phyloP scores from a whole-genome alignment of 2,113 vertebrate genomes.

The Falcunculus frontatus region DNA sequence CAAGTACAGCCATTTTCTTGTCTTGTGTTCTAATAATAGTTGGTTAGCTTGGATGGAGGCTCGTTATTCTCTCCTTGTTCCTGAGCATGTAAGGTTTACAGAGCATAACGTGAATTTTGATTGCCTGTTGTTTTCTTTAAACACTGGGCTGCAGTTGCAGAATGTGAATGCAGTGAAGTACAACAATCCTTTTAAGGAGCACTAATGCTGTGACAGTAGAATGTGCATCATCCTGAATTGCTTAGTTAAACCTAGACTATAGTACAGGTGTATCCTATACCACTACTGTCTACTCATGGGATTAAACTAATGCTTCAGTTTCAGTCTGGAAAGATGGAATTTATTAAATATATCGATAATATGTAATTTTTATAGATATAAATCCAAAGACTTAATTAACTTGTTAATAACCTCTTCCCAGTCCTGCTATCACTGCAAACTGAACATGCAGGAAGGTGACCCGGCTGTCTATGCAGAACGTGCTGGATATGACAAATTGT shows the following conservation, averaged over 20 bases:
- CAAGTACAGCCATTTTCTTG: neutral
- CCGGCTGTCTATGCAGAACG: conserved; percentile 93
- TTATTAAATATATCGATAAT: neutral
- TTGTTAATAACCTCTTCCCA: conserved; percentile 49
- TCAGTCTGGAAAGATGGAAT: neutral
- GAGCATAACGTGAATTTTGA: neutral
- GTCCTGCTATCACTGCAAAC: conserved; percentile 86
- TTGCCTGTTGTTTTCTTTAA: neutral
- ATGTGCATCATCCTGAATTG: neutral
- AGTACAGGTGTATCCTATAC: neutral
- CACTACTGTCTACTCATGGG: neutral
- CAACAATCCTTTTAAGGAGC: neutral
- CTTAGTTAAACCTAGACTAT: neutral
- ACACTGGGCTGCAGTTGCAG: neutral
- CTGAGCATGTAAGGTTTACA: neutral
- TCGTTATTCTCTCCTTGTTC: neutral
- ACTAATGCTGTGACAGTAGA: neutral
- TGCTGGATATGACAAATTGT: conserved; percentile 91
- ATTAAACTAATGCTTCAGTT: neutral
- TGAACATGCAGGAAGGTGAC: conserved; percentile 86
- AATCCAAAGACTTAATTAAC: neutral
- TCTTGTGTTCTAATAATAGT: neutral
- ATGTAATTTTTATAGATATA: neutral
- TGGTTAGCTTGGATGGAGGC: neutral
- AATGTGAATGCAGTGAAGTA: neutral